A percentile compares a stretch with the other conserved stretches of the same genome.
phyloP scores from a whole-genome alignment of 2,113 vertebrate species.

The Cynopterus brachyotis region DNA sequence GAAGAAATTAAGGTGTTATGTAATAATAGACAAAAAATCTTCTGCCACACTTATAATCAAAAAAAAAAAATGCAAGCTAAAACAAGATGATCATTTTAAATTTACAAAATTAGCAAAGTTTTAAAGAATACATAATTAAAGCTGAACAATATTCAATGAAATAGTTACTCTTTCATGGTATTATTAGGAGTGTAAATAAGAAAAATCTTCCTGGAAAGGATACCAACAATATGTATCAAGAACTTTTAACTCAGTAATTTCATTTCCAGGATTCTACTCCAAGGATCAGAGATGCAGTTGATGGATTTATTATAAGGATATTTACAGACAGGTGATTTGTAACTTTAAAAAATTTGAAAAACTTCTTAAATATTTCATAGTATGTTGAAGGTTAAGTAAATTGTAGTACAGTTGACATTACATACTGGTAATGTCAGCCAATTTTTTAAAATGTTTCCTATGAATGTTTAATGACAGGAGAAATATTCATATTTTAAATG shows the following conservation, averaged over 20 bases:
- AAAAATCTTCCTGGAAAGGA: not conserved
- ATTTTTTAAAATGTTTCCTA: not conserved
- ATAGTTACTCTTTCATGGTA: not conserved
- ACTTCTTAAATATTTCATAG: not conserved
- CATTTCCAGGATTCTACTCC: not conserved
- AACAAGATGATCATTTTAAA: not conserved
- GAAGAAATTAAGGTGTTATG: not conserved
- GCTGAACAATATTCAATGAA: not conserved
- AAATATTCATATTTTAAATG: slow-evolving; percentile 24
- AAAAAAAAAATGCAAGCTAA: not conserved
- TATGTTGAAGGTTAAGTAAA: slow-evolving; percentile 33
- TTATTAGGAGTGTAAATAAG: not conserved
- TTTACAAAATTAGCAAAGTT: not conserved
- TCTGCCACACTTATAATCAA: not conserved
- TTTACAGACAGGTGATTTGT: not conserved
- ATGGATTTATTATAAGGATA: slow-evolving; percentile 23
- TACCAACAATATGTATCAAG: not conserved
- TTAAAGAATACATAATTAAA: not conserved
- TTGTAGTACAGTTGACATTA: not conserved
- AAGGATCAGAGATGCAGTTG: not conserved
- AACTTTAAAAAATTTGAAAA: not conserved
- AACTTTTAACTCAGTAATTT: not conserved
- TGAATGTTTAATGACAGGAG: not conserved
- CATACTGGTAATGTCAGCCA: not conserved
- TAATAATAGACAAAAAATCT: not conserved